Evolutionary conservation across 1,140 invertebrate genomes (phyloP).

Genomic region (Calephelis virginiensis): DNA sequence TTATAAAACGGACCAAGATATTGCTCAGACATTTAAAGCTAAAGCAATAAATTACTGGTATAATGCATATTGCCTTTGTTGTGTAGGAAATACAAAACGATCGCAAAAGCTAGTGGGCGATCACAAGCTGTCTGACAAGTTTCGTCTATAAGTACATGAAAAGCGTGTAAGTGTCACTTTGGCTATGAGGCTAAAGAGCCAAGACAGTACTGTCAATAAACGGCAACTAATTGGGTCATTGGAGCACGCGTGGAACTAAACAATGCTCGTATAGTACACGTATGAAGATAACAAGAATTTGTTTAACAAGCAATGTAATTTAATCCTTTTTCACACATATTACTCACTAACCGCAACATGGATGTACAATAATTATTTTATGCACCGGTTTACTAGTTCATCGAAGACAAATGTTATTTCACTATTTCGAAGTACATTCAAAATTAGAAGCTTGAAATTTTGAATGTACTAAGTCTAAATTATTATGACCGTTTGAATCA

Average conservation of each 20-base stretch:
- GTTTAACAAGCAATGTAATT: slow-evolving; percentile 21
- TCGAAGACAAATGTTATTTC: too few species aligned
- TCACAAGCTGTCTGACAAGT: slow-evolving; percentile 1
- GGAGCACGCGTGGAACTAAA: slow-evolving; percentile 48
- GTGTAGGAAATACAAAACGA: background rate
- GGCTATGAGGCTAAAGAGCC: slow-evolving; percentile 49
- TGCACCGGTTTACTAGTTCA: too few species aligned
- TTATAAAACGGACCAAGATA: too few species aligned
- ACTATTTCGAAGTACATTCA: too few species aligned
- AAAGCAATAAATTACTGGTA: too few species aligned
- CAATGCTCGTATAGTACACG: slow-evolving; percentile 35
- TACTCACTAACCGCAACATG: too few species aligned
- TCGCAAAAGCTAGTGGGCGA: background rate
- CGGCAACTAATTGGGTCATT: slow-evolving; percentile 68
- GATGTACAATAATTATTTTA: too few species aligned
- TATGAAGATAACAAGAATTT: slow-evolving; percentile 21
- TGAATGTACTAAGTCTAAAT: too few species aligned
- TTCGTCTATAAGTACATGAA: background rate
- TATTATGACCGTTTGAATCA: too few species aligned
- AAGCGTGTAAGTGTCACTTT: slow-evolving; percentile 20
- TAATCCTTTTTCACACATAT: background rate
- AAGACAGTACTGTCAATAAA: slow-evolving; percentile 72
- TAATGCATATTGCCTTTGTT: background rate
- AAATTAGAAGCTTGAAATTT: too few species aligned
- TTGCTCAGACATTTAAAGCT: too few species aligned